A percentile compares a stretch with the other conserved stretches of the same genome.
These are phyloP conservation scores for Gobius niger DNA, from an alignment of 2,113 vertebrate species.

Conservation along the genomic window DNA sequence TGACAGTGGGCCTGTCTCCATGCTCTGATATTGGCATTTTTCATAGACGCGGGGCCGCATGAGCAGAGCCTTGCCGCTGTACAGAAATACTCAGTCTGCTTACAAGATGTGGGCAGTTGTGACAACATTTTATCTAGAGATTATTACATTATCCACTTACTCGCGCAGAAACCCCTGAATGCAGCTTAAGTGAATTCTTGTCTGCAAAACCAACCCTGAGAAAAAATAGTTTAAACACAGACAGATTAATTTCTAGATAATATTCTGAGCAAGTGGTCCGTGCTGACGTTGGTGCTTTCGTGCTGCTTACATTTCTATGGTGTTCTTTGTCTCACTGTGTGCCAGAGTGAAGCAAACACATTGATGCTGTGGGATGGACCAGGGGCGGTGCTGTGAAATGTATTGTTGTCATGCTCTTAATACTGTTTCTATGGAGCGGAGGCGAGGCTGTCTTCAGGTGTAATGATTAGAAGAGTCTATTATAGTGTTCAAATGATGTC, in stretches of 20 bases:
- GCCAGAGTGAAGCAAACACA: constrained; percentile 42
- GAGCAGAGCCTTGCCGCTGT: constrained; percentile 61
- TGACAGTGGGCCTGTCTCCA: constrained; percentile 24
- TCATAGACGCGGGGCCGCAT: constrained; percentile 38
- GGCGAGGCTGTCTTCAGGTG: constrained; percentile 69
- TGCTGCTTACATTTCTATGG: constrained; percentile 66
- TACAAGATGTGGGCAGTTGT: constrained; percentile 35
- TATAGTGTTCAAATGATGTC: constrained; percentile 74
- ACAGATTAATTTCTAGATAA: constrained; percentile 41
- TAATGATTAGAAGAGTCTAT: constrained; percentile 74
- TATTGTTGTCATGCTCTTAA: constrained; percentile 70
- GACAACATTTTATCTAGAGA: constrained; percentile 48
- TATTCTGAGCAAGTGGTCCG: constrained; percentile 40
- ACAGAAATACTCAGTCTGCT: constrained; percentile 49
- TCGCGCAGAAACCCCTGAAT: not conserved
- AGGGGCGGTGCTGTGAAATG: constrained; percentile 77
- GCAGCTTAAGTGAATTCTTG: constrained; percentile 1
- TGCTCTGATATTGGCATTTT: constrained; percentile 35
- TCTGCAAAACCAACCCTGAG: constrained; percentile 40
- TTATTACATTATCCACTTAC: constrained; percentile 8
- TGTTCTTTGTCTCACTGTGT: constrained; percentile 54
- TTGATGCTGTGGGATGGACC: constrained; percentile 59
- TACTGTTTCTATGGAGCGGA: constrained; percentile 72
- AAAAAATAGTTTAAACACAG: constrained; percentile 4
- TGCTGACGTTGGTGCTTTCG: constrained; percentile 64